Base-by-base conservation (phyloP, 2,113 vertebrate species). In the Chaetodon trifascialis region DNA sequence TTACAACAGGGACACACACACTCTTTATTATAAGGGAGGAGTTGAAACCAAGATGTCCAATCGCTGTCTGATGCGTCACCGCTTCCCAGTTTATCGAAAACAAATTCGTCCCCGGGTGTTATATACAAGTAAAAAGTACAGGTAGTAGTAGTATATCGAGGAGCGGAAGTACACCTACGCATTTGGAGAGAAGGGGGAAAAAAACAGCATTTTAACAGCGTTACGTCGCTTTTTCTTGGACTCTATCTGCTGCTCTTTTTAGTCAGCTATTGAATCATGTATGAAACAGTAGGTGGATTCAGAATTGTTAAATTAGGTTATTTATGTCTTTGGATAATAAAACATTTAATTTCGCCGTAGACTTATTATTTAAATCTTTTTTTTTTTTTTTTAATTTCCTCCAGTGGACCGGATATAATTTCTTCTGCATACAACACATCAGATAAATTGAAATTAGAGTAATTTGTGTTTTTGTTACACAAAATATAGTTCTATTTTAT, bases 1-100 rank as follows among this genome's bases (percentile, higher is more conserved):
- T 97, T 95, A 97, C 96, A 97, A 96, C 96, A 94, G 94, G 93
- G 94, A 95, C 94, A 94, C 96, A 94, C 94, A 94, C 94, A 94
- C 93, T 94, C 96, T 97, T 91, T 90, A 97, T 97, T 96, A 97
- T 96, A 97, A 97, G 97, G 98, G 97, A 97, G 98, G 98, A 96
- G 96, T 96, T 94, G 95, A 94, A 91, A 90, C 93, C 95, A 92
- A 93, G 91, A 94, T 94, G 96, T 96, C 97, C 98, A 99, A 99
- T 99, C 96, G 95, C 95, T 92, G 95, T 92, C 86, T 93, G 95
- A 93, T 94, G 96, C 97, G 98, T 98, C 97, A 98, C 96, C 90
- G 95, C 95, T 94, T 94, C 90, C 75, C 95, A 94, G 95, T 96
- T 96, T 94, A 94, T 96, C 89, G 94, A 95, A 93, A 93, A 96